Percentiles rank a stretch among this genome's conserved stretches.
Conservation (phyloP, 2,888 invertebrate genomes). For the Podotricha telesiphe region DNA sequence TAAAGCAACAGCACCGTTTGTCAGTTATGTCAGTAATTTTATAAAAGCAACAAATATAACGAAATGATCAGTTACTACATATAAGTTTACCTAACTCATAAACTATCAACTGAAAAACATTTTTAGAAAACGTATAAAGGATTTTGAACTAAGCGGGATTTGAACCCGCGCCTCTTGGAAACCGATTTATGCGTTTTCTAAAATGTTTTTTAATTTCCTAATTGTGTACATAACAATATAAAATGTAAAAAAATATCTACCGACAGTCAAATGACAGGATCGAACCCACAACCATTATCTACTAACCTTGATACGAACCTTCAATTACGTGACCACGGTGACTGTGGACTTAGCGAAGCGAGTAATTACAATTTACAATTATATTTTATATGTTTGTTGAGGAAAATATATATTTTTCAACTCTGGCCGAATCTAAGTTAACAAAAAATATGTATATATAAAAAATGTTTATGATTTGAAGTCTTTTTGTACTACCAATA, state of each 20-base stretch:
- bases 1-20: too few relatives aligned
- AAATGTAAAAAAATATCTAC: too few relatives aligned
- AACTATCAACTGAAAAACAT: too few relatives aligned
- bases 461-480: not conserved
- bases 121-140: too few relatives aligned
- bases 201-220: too few relatives aligned
- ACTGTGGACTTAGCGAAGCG: slow-evolving; percentile 52
- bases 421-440: not conserved
- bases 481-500: too few relatives aligned
- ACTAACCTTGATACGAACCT: slow-evolving; percentile 48
- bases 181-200: too few relatives aligned
- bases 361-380: slow-evolving; percentile 30
- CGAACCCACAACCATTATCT: slow-evolving; percentile 17
- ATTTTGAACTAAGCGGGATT: too few relatives aligned
- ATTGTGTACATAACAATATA: too few relatives aligned
- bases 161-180: too few relatives aligned
- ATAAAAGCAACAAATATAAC: not conserved
- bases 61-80: not conserved
- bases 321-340: slow-evolving; percentile 52
- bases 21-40: not conserved
- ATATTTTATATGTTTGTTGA: slow-evolving; percentile 40
- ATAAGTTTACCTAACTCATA: not conserved
- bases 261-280: slow-evolving; percentile 9
- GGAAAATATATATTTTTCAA: slow-evolving; percentile 34
- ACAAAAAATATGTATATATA: not conserved